A percentile compares a stretch with the other conserved stretches of the same genome.
These are phyloP conservation scores for Ptychoptera albimana DNA, from an alignment of 2,888 invertebrate species.

Conservation along the genomic window DNA sequence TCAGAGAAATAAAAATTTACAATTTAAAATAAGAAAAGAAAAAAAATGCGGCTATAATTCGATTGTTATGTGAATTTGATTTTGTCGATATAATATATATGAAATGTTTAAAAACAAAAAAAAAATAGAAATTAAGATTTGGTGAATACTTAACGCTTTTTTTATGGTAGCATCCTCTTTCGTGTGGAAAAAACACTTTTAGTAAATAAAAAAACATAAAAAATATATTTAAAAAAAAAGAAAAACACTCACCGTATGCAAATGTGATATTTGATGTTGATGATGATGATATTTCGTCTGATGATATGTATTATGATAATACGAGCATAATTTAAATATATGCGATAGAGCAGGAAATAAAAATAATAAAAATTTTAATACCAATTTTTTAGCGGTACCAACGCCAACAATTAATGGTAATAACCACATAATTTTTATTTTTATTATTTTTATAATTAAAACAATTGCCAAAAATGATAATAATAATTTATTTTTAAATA, in stretches of 20 bases:
- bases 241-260: conserved; percentile 38
- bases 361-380: conserved; percentile 65
- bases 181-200: too few species aligned
- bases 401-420: conserved; percentile 63
- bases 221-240: too few species aligned
- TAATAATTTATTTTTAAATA: conserved; percentile 55
- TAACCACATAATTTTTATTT: conserved; percentile 63
- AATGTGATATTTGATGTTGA: conserved; percentile 64
- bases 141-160: too few species aligned
- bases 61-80: too few species aligned
- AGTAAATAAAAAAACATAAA: too few species aligned
- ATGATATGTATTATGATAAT: conserved; percentile 58
- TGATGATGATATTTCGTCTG: conserved; percentile 67
- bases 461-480: conserved; percentile 60
- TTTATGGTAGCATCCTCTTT: too few species aligned
- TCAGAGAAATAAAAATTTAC: too few species aligned
- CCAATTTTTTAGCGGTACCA: conserved; percentile 67
- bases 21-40: too few species aligned
- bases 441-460: conserved; percentile 62
- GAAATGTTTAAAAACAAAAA: too few species aligned
- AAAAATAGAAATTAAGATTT: too few species aligned
- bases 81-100: too few species aligned
- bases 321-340: conserved; percentile 70
- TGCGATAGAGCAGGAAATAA: conserved; percentile 68
- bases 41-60: too few species aligned